Evolutionary conservation across 2,113 vertebrate genomes (phyloP).

Genomic region (Phaethornis superciliosus): DNA sequence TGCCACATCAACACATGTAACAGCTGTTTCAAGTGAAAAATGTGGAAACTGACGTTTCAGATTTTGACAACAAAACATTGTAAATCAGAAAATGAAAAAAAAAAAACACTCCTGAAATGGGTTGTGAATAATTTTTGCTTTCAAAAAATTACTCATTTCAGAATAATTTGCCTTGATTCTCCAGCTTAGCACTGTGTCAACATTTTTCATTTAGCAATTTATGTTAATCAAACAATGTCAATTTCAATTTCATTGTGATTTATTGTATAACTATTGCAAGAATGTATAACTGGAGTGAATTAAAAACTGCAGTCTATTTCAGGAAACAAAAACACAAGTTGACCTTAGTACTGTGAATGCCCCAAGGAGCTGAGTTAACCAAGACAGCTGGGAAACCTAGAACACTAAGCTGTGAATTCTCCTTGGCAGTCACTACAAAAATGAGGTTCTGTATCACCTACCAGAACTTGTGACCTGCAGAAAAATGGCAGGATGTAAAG

Average conservation of each 20-base stretch:
- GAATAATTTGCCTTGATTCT: background rate
- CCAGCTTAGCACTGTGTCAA: background rate
- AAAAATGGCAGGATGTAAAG: background rate
- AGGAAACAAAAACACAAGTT: background rate
- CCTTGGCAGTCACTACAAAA: background rate
- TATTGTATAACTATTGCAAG: background rate
- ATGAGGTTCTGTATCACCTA: background rate
- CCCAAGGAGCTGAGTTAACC: background rate
- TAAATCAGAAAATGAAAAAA: background rate
- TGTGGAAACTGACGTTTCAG: background rate
- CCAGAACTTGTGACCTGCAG: background rate
- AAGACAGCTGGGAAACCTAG: background rate
- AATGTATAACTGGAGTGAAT: background rate
- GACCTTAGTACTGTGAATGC: background rate
- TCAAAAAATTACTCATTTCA: background rate
- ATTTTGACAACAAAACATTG: background rate
- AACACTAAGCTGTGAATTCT: background rate
- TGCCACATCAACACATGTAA: background rate
- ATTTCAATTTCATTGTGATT: background rate
- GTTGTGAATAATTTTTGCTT: background rate
- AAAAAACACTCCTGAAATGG: background rate
- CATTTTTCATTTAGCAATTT: background rate
- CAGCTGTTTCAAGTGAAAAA: background rate
- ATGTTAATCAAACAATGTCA: background rate
- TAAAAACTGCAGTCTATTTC: background rate